Base-by-base conservation (phyloP, 2,888 invertebrate species). In the Leptinotarsa rubiginosa region DNA sequence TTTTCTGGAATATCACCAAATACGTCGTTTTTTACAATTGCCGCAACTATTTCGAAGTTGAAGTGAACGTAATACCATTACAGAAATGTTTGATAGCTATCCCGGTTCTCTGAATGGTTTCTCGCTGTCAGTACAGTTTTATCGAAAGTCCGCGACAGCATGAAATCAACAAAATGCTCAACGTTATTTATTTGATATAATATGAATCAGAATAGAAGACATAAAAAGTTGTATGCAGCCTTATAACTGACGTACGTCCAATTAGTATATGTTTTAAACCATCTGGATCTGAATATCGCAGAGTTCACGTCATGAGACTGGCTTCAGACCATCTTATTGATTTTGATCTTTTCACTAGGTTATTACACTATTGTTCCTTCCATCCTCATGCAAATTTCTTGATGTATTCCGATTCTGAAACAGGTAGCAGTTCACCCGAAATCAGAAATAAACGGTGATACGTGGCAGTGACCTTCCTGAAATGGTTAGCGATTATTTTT, bases 261-360 rank as follows among this genome's bases (percentile, higher is more conserved):
- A 87, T 87, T 87, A 87, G 86, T 86, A 86, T 84, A 86, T 86
- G 82, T 87, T 86, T 86, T 84, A 86, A 85, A 85, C 85, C 85
- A 85, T 86, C 84, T 81, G 84, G 83, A 84, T 84, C 84, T 82
- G 82, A 85, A 84, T 86, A 85, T 85, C 54, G 82, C 83, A 81
- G 82, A 76, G 81, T 79, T 79, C 80, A 79, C 75, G 81, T 80
- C 81, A 78, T 70, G 10, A 41, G 1, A 41, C 41, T 68, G 72
- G 71, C 69, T 78, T 77, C 76, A 80, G 79, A 78, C 77, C 82
- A 82, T 83, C 83, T 80, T 82, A 82, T 84, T 85, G 86, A 86
- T 87, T 86, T 86, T 85, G 86, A 86, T 87, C 87, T 87, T 81
- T 78, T 81, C 79, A 75, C 75, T 70, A 70, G 83, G 82, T 84